phyloP scores from a whole-genome alignment of 2,888 invertebrate species.

The Apomyelois bistriatella region DNA sequence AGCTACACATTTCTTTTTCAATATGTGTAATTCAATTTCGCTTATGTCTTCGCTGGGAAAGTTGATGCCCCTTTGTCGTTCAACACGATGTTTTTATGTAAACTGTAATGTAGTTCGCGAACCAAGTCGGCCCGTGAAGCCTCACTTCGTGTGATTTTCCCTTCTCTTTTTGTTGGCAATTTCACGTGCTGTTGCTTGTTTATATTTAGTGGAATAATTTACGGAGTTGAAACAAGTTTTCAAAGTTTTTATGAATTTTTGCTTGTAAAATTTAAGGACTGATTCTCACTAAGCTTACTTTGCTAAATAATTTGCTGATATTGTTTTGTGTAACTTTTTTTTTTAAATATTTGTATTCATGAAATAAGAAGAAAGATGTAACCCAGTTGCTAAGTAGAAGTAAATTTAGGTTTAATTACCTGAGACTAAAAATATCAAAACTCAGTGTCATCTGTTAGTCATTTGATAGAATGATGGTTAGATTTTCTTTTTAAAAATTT shows the following conservation, averaged over 20 bases:
- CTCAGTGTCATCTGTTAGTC: too few species aligned
- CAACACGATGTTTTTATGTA: constrained; percentile 80
- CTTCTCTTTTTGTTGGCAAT: constrained; percentile 60
- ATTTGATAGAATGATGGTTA: too few species aligned
- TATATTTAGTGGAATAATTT: constrained; percentile 49
- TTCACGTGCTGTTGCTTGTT: constrained; percentile 69
- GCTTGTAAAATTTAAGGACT: too few species aligned
- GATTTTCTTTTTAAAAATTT: too few species aligned
- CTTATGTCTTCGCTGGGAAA: constrained; percentile 80
- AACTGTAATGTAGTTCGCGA: constrained; percentile 78
- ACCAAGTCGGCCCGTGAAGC: constrained; percentile 69
- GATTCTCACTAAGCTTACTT: too few species aligned
- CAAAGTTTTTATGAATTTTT: background rate
- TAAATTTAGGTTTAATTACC: too few species aligned
- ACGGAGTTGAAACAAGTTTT: constrained; percentile 34
- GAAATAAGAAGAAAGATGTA: too few species aligned
- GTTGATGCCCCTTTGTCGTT: constrained; percentile 80
- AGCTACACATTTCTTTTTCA: constrained; percentile 80
- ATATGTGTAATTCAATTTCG: constrained; percentile 81
- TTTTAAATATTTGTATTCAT: too few species aligned
- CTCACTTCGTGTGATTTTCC: constrained; percentile 63
- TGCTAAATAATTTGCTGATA: too few species aligned
- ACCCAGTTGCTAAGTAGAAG: too few species aligned
- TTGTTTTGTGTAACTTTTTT: too few species aligned
- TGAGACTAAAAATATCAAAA: too few species aligned